Evolutionary conservation across 2,113 vertebrate genomes (phyloP), one percentile per base, ranked within the genome.

Genomic region (Raja brachyura): DNA sequence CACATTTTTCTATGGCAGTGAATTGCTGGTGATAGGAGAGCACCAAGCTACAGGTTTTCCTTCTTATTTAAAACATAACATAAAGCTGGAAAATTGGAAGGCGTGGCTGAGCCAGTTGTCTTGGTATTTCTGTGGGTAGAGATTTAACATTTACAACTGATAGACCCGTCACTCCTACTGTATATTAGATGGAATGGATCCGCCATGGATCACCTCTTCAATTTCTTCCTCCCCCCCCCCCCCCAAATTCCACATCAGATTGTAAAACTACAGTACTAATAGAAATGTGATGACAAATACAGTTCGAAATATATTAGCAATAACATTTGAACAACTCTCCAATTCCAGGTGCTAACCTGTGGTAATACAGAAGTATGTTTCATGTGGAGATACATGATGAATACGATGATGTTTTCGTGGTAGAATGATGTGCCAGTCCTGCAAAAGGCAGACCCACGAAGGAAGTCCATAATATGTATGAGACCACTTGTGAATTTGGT

Each of bases 401-500:
- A 99, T 96, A 94, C 99, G 97, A 94, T 99, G 99, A 94, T 99
- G 98, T 94, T 98, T 99, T 79, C 98, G 95, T 0, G 99, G 99
- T 48, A 99, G 96, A 95, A 99, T 98, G 94, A 99, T n/a, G 70
- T 99, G 98, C 95, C 96, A 98, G 96, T 99, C 97, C 95, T 99
- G 99, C 0, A 99, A 97, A 92, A 99, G 93, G 7, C 95, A 93
- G 3, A 99, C 99, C 98, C 98, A 99, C 85, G 94, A 93, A 0
- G 98, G 98, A 85, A 99, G 97, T 93, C 99, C 99, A 0, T 98
- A 98, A 95, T 99, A 99, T 0, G 98, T 99, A 95, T 99, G 99
- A 0, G 99, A 99, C 99, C 99, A 99, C 96, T 99, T 99, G 96
- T 99, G 99, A 95, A 99, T 99, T 96, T 99, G 99, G 97, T 99